Conservation (phyloP, 2,797 vertebrate species). For the Sebastes miniatus region DNA sequence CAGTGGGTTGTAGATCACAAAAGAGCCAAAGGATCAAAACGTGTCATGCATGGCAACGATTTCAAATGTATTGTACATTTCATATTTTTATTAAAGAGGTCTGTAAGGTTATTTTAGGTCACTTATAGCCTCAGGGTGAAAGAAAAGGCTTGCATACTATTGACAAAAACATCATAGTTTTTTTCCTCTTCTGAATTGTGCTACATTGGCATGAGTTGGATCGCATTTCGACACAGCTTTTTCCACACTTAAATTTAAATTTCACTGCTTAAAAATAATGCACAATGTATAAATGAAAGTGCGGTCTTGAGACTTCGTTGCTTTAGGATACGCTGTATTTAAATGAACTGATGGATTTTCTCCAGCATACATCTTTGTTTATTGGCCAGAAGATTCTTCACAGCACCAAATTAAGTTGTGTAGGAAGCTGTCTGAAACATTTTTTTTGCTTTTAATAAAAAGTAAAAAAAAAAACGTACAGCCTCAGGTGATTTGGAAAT, state of each 20-base stretch:
- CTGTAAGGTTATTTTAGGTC: slow-evolving; percentile 3
- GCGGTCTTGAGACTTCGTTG: background rate
- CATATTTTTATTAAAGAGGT: slow-evolving; percentile 7
- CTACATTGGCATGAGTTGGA: background rate
- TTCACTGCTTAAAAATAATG: slow-evolving; percentile 1
- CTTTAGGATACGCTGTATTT: background rate
- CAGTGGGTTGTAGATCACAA: slow-evolving; percentile 8
- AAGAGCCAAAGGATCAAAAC: slow-evolving; percentile 21
- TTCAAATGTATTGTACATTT: slow-evolving; percentile 2
- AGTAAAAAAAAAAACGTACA: background rate
- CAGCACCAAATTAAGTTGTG: slow-evolving; percentile 20
- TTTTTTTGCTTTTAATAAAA: slow-evolving; percentile 16
- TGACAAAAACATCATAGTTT: background rate
- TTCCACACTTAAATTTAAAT: background rate
- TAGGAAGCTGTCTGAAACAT: slow-evolving; percentile 24
- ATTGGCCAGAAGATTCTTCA: slow-evolving; percentile 21
- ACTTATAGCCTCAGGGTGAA: background rate
- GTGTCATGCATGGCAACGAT: background rate
- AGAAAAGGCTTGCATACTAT: background rate
- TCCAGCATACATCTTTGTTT: slow-evolving; percentile 9
- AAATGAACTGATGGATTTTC: slow-evolving; percentile 4
- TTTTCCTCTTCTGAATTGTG: background rate
- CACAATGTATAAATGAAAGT: background rate
- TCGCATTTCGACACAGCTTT: background rate
- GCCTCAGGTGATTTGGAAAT: slow-evolving; percentile 35